Conservation (phyloP, 2,113 vertebrate genomes). For the Verasper variegatus region DNA sequence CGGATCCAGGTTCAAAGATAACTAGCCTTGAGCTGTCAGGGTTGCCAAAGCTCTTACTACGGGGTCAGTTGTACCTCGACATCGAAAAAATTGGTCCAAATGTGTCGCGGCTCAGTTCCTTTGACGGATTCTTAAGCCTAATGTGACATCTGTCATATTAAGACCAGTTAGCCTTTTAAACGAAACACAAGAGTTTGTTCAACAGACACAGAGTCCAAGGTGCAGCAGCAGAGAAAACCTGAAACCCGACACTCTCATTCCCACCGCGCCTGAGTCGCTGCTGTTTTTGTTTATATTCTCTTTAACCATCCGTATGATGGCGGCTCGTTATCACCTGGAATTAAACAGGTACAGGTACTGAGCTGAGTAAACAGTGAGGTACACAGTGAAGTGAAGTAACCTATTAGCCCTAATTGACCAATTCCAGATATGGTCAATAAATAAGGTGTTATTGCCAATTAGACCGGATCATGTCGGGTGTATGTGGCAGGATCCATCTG, state of each 20-base stretch:
- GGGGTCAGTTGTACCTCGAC: conserved; percentile 17
- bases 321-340: conserved; percentile 57
- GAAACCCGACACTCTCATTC: background rate
- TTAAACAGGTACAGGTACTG: conserved; percentile 54
- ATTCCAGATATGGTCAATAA: conserved; percentile 76
- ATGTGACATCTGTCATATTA: background rate
- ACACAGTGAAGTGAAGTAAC: too few species aligned
- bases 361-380: conserved; percentile 56
- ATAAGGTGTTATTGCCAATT: conserved; percentile 72
- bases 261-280: background rate
- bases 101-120: background rate
- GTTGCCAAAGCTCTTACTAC: background rate
- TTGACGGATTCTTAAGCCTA: background rate
- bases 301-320: conserved; percentile 41
- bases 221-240: background rate
- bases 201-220: background rate
- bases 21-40: conserved; percentile 55
- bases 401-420: conserved; percentile 76
- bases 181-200: conserved; percentile 3
- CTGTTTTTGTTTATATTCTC: conserved; percentile 9
- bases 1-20: conserved; percentile 51
- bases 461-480: conserved; percentile 48
- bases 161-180: background rate
- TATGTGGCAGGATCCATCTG: conserved; percentile 69
- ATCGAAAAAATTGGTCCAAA: conserved; percentile 1